These are phyloP conservation scores for Cynopterus sphinx DNA, from an alignment of 2,797 vertebrate genomes.

Conservation along the genomic window DNA sequence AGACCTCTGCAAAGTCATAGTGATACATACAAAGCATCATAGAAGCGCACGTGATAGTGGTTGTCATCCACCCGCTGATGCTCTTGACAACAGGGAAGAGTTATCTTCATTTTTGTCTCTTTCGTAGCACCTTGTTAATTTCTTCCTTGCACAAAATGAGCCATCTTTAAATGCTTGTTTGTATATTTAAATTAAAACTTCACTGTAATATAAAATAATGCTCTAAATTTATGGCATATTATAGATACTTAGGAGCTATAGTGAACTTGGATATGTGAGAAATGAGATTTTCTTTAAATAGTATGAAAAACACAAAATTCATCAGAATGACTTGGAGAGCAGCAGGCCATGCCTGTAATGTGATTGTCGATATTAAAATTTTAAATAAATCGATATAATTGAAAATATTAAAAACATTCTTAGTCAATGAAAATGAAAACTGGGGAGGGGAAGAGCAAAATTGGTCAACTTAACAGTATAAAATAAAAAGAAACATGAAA, in stretches of 20 bases:
- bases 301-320: neutral
- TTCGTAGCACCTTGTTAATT: neutral
- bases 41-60: neutral
- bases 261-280: neutral
- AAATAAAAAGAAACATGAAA: neutral
- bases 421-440: neutral
- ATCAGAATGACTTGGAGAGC: neutral
- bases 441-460: neutral
- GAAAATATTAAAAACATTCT: neutral
- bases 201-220: neutral
- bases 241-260: neutral
- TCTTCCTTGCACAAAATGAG: neutral
- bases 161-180: neutral
- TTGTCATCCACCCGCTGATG: neutral
- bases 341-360: neutral
- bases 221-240: neutral
- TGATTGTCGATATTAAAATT: neutral
- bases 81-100: neutral
- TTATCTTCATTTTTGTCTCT: neutral
- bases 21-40: neutral
- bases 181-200: slow-evolving; percentile 3
- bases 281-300: neutral
- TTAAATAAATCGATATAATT: neutral
- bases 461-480: neutral
- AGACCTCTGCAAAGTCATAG: neutral